Conservation (phyloP, 2,113 vertebrate genomes). For the Thalassoma bifasciatum region DNA sequence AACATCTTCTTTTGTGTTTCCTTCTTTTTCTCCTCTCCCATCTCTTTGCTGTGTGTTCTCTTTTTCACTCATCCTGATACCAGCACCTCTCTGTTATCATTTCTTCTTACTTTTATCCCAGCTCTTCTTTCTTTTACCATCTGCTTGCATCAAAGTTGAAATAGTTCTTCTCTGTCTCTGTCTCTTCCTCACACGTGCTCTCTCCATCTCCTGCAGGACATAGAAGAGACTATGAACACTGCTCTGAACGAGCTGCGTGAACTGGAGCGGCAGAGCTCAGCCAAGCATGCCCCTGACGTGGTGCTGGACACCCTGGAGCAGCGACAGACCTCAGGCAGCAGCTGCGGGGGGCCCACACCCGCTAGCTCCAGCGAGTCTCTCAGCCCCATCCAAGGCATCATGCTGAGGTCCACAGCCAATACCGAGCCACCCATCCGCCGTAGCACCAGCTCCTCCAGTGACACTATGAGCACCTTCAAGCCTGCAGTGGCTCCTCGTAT, state of each 20-base stretch:
- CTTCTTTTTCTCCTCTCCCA: background rate
- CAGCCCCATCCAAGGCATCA: slow-evolving; percentile 88
- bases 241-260: slow-evolving; percentile 97
- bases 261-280: slow-evolving; percentile 95
- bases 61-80: no score
- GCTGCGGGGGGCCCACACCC: slow-evolving; percentile 85
- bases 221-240: slow-evolving; percentile 98
- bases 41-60: background rate
- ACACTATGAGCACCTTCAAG: slow-evolving; percentile 97
- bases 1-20: slow-evolving; percentile 11
- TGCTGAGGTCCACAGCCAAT: slow-evolving; percentile 81
- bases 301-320: slow-evolving; percentile 98
- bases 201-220: slow-evolving; percentile 86
- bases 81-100: no score
- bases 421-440: slow-evolving; percentile 90
- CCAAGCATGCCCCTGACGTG: slow-evolving; percentile 94
- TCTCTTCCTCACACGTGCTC: background rate
- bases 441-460: slow-evolving; percentile 94
- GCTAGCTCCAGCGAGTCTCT: slow-evolving; percentile 89
- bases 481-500: slow-evolving; percentile 93
- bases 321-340: slow-evolving; percentile 68
- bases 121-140: background rate
- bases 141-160: background rate
- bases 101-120: background rate
- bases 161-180: background rate